phyloP scores from a whole-genome alignment of 1,140 invertebrate genomes.

The Sinella curviseta region DNA sequence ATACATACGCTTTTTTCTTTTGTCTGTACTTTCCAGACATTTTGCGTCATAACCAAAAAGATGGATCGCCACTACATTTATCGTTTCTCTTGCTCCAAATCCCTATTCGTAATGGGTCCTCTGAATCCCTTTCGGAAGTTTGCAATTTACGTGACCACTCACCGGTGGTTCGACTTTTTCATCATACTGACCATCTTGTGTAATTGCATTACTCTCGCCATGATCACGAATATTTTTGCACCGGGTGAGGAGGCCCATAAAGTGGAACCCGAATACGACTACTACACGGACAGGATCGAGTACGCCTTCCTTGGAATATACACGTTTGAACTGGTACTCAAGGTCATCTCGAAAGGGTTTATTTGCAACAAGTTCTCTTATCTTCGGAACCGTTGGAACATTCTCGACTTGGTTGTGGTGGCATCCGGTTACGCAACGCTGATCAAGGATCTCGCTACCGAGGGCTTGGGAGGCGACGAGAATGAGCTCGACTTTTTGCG shows the following conservation, averaged over 20 bases:
- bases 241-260: background rate
- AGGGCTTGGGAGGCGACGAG: constrained; percentile 52
- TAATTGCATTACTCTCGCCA: constrained; percentile 95
- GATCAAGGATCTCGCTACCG: constrained; percentile 44
- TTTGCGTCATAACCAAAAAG: constrained; percentile 89
- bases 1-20: background rate
- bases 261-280: background rate
- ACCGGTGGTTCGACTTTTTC: constrained; percentile 92
- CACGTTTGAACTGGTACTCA: constrained; percentile 90
- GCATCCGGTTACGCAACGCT: constrained; percentile 83
- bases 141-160: constrained; percentile 85
- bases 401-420: constrained; percentile 93
- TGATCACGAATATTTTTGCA: constrained; percentile 58
- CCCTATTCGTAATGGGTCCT: constrained; percentile 86
- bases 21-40: constrained; percentile 79
- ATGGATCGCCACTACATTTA: constrained; percentile 92
- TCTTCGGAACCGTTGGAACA: constrained; percentile 93
- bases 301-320: constrained; percentile 90
- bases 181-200: constrained; percentile 92
- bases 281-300: background rate
- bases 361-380: constrained; percentile 93
- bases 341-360: constrained; percentile 90
- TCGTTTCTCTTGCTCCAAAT: constrained; percentile 85
- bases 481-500: constrained; percentile 64
- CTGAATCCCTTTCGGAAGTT: constrained; percentile 81